phyloP scores from a whole-genome alignment of 2,888 invertebrate species.

The Synergus itoensis region DNA sequence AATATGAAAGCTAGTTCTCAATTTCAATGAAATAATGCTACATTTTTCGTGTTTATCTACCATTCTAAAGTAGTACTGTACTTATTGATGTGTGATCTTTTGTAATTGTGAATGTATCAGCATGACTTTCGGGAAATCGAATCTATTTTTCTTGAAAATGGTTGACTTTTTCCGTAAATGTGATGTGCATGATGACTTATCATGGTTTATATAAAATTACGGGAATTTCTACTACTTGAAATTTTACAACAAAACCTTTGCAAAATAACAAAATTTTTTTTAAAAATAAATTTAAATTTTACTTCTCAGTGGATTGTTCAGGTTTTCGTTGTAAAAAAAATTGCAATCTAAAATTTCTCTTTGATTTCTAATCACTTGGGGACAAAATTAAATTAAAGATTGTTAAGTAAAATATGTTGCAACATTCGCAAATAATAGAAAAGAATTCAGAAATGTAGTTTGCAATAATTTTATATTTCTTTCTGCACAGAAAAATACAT shows the following conservation, averaged over 20 bases:
- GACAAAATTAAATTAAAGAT: neutral
- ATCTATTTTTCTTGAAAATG: conserved; percentile 36
- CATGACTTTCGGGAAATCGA: conserved; percentile 17
- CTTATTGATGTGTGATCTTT: conserved; percentile 32
- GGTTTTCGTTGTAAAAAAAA: neutral
- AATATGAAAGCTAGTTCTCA: neutral
- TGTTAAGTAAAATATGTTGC: neutral
- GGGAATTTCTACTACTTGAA: neutral
- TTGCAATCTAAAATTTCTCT: neutral
- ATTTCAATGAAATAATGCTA: conserved; percentile 1
- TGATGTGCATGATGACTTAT: conserved; percentile 35
- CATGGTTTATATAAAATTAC: neutral
- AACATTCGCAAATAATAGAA: neutral
- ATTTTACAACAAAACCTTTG: neutral
- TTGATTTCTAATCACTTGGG: neutral
- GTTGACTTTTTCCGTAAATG: conserved; percentile 7
- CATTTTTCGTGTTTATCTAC: conserved; percentile 19
- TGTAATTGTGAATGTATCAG: conserved; percentile 31
- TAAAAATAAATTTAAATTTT: too few species aligned
- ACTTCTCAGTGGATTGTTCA: neutral
- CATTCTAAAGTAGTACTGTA: conserved; percentile 6
- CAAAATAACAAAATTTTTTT: neutral
- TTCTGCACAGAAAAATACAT: too few species aligned
- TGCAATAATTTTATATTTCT: too few species aligned
- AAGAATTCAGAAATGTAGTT: neutral